Conservation (phyloP, 2,888 invertebrate species). For the Diadegma fenestrale region DNA sequence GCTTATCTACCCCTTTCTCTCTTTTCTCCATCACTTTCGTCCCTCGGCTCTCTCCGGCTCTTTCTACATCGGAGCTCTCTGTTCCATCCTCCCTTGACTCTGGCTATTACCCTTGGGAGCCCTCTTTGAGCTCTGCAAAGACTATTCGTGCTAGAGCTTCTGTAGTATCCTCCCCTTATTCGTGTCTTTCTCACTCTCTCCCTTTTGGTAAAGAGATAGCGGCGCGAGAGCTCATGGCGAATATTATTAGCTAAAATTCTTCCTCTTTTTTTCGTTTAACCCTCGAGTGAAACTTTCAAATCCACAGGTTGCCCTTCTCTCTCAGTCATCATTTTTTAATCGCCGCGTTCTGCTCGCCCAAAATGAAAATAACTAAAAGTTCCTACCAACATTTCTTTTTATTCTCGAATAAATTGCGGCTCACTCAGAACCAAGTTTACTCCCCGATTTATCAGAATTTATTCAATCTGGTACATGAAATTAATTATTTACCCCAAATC, state of each 20-base stretch:
- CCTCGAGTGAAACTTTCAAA: slow-evolving; percentile 27
- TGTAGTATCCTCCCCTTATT: slow-evolving; percentile 30
- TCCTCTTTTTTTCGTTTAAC: slow-evolving; percentile 6
- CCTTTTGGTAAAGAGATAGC: slow-evolving; percentile 48
- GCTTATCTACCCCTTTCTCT: slow-evolving; percentile 66
- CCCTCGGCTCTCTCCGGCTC: slow-evolving; percentile 19
- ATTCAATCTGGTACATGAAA: background rate
- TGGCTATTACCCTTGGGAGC: slow-evolving; percentile 60
- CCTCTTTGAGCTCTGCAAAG: slow-evolving; percentile 64
- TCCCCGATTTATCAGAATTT: background rate
- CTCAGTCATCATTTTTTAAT: slow-evolving; percentile 41
- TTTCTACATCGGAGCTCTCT: background rate
- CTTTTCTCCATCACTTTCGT: slow-evolving; percentile 33
- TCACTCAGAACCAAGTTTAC: background rate
- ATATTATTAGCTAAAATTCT: slow-evolving; percentile 54
- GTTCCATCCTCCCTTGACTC: slow-evolving; percentile 3
- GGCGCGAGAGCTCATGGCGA: slow-evolving; percentile 21
- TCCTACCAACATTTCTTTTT: background rate
- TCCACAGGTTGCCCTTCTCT: slow-evolving; percentile 55
- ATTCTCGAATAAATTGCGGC: background rate
- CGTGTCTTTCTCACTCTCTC: background rate
- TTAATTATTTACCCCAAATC: background rate
- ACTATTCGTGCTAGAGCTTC: slow-evolving; percentile 56
- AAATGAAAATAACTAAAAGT: slow-evolving; percentile 25
- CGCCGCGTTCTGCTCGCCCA: background rate